Conservation (phyloP, 2,797 vertebrate species). For the Echiichthys vipera region DNA sequence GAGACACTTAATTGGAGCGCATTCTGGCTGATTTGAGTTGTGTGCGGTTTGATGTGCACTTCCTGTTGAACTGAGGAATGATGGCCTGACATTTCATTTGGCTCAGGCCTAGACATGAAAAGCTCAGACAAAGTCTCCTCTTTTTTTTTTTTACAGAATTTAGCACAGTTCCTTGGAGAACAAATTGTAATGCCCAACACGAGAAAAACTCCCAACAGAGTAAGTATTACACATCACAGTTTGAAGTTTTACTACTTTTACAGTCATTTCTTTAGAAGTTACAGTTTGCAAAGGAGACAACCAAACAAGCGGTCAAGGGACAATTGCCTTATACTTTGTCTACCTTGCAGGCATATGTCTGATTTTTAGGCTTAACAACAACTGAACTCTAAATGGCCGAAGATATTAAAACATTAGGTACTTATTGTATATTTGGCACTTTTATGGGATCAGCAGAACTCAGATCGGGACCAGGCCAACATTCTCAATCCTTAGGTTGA, state of each 20-base stretch:
- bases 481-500: not conserved
- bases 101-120: slow-evolving; percentile 46
- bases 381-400: not conserved
- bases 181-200: slow-evolving; percentile 42
- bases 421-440: no score
- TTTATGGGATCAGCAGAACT: no score
- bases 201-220: slow-evolving; percentile 9
- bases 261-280: slow-evolving; percentile 17
- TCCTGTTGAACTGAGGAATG: slow-evolving; percentile 51
- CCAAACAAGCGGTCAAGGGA: not conserved
- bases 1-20: slow-evolving; percentile 67
- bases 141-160: not conserved
- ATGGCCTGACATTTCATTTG: slow-evolving; percentile 60
- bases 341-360: not conserved
- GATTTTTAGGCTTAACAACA: not conserved
- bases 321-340: not conserved
- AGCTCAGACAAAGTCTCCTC: slow-evolving; percentile 39
- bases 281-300: slow-evolving; percentile 3
- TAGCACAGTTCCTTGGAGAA: slow-evolving; percentile 27
- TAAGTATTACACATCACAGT: slow-evolving; percentile 4
- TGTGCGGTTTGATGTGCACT: no score
- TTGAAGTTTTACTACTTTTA: slow-evolving; percentile 20
- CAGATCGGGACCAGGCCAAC: no score
- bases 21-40: slow-evolving; percentile 54
- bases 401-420: not conserved